These are phyloP conservation scores for Umimayanthus kanabou DNA, from an alignment of 92 coral and sea anemone genomes.

Conservation along the genomic window DNA sequence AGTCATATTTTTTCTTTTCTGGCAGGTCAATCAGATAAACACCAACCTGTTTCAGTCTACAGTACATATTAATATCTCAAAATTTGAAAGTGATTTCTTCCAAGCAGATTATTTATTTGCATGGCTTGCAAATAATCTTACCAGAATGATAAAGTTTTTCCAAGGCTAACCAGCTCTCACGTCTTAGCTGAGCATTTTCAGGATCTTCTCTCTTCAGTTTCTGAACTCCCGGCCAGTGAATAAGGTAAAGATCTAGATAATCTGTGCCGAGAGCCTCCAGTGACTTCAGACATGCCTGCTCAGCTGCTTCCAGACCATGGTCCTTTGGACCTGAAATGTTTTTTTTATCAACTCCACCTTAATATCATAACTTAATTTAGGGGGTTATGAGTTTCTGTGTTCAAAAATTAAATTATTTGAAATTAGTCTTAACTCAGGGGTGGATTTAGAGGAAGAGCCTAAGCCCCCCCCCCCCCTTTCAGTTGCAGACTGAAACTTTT, in stretches of 20 bases:
- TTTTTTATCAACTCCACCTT: neutral
- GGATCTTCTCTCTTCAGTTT: constrained; percentile 86
- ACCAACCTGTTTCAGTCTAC: neutral
- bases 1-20: too few relatives aligned
- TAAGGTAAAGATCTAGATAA: constrained; percentile 86
- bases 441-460: too few relatives aligned
- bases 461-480: too few relatives aligned
- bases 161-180: constrained; percentile 89
- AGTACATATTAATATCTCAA: neutral
- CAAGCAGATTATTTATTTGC: neutral
- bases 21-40: too few relatives aligned
- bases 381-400: too few relatives aligned
- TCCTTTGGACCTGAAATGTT: constrained; percentile 73
- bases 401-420: too few relatives aligned
- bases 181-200: constrained; percentile 65
- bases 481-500: too few relatives aligned
- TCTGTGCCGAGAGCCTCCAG: constrained; percentile 72
- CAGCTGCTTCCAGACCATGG: constrained; percentile 80
- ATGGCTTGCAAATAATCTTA: constrained; percentile 14
- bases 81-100: neutral
- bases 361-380: too few relatives aligned
- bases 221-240: constrained; percentile 97
- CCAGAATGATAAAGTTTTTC: constrained; percentile 82
- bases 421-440: too few relatives aligned
- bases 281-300: constrained; percentile 72